These are phyloP conservation scores for Amiota communis DNA, from an alignment of 2,888 invertebrate genomes.

Conservation along the genomic window DNA sequence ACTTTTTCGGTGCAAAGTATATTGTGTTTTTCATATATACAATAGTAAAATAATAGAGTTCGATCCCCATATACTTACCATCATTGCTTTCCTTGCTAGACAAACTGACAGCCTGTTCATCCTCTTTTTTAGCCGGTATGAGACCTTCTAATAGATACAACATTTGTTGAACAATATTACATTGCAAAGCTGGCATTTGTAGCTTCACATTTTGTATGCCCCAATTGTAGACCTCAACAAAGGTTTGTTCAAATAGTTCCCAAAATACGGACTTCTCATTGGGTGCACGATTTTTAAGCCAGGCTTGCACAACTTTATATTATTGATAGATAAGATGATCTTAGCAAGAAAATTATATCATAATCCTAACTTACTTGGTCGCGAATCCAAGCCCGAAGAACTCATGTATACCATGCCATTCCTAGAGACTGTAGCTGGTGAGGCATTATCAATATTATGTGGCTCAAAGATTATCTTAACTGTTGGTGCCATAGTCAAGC, in stretches of 20 bases:
- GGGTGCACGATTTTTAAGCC: constrained; percentile 81
- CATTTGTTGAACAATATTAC: constrained; percentile 91
- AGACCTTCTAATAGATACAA: constrained; percentile 88
- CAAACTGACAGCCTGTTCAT: constrained; percentile 75
- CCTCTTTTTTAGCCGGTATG: constrained; percentile 82
- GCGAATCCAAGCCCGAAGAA: constrained; percentile 94
- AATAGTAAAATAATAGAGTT: background rate
- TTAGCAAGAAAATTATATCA: background rate
- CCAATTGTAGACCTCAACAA: constrained; percentile 84
- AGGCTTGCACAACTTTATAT: constrained; percentile 81
- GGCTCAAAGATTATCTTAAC: constrained; percentile 98
- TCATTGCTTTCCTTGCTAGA: constrained; percentile 75
- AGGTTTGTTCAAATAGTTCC: constrained; percentile 84
- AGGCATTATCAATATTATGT: constrained; percentile 97
- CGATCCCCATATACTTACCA: constrained; percentile 67
- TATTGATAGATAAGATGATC: background rate
- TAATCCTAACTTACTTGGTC: constrained; percentile 77
- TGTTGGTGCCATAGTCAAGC: constrained; percentile 93
- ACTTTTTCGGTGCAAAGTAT: background rate
- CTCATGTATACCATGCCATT: constrained; percentile 98
- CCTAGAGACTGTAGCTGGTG: constrained; percentile 95
- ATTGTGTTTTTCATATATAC: background rate
- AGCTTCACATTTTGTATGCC: constrained; percentile 87
- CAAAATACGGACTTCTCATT: constrained; percentile 80
- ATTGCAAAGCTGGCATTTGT: constrained; percentile 91